Evolutionary conservation across 2,888 invertebrate species (phyloP).

Genomic region (Lasiommata megera): DNA sequence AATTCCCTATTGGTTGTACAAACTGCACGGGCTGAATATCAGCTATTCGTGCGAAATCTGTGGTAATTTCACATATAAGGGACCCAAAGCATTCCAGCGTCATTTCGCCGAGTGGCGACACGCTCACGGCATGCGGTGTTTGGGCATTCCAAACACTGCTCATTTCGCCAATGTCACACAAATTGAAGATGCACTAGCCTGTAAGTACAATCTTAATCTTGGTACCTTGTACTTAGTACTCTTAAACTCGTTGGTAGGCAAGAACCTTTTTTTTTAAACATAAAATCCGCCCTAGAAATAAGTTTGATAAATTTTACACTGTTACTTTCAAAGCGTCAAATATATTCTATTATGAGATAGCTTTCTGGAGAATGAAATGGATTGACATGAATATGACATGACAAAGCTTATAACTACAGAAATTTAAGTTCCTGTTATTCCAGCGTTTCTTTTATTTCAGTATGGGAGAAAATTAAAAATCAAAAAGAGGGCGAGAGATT

Average conservation of each 20-base stretch:
- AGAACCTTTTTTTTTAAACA: too few relatives aligned
- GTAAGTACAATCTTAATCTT: constrained; percentile 85
- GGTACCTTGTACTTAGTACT: too few relatives aligned
- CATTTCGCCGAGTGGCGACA: constrained; percentile 98
- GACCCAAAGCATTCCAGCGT: constrained; percentile 99
- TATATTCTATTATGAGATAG: too few relatives aligned
- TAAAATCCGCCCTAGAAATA: too few relatives aligned
- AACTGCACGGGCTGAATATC: constrained; percentile 98
- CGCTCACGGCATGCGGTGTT: constrained; percentile 97
- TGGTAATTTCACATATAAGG: constrained; percentile 98
- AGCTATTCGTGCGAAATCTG: constrained; percentile 99
- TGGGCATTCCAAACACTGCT: constrained; percentile 99
- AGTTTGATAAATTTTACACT: too few relatives aligned
- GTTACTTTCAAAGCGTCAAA: too few relatives aligned
- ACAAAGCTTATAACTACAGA: too few relatives aligned
- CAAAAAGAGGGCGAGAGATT: constrained; percentile 97
- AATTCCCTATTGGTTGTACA: constrained; percentile 98
- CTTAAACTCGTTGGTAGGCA: too few relatives aligned
- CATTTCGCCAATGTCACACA: constrained; percentile 99
- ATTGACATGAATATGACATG: too few relatives aligned
- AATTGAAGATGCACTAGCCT: constrained; percentile 97
- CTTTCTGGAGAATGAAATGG: too few relatives aligned
- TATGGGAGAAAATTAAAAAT: constrained; percentile 98
- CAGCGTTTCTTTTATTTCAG: constrained; percentile 65
- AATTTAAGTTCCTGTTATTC: too few relatives aligned